phyloP scores from a whole-genome alignment of 2,113 vertebrate species.

The Poeciliopsis turrubarensis region DNA sequence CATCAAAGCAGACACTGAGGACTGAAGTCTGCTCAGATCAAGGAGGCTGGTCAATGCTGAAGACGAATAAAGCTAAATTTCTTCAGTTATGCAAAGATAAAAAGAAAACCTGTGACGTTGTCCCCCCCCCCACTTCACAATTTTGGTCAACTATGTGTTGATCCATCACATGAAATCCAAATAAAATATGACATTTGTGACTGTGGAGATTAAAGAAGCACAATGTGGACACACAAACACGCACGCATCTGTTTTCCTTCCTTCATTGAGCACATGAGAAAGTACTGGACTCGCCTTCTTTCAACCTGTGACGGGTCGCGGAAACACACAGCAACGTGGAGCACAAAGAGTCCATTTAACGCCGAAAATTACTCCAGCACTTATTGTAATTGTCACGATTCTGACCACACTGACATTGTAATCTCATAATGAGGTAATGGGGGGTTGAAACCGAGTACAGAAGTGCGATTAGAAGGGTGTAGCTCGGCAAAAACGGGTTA shows the following conservation, averaged over 20 bases:
- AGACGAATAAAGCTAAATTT: not conserved
- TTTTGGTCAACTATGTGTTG: not conserved
- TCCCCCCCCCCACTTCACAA: not conserved
- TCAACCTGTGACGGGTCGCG: slow-evolving; percentile 48
- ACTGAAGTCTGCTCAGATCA: not conserved
- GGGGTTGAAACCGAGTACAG: slow-evolving; percentile 69
- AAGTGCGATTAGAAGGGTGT: slow-evolving; percentile 66
- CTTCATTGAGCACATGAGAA: slow-evolving; percentile 18
- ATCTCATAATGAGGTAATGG: slow-evolving; percentile 79
- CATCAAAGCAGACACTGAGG: too few relatives aligned
- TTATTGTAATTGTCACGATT: slow-evolving; percentile 77
- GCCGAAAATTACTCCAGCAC: slow-evolving; percentile 68
- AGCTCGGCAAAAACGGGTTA: slow-evolving; percentile 48
- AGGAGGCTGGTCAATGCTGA: not conserved
- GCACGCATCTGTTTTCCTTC: slow-evolving; percentile 20
- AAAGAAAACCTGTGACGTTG: not conserved
- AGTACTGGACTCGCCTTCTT: slow-evolving; percentile 19
- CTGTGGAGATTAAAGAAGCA: not conserved
- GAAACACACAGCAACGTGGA: slow-evolving; percentile 36
- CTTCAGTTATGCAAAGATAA: not conserved
- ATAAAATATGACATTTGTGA: not conserved
- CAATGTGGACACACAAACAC: not conserved
- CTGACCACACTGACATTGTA: slow-evolving; percentile 73
- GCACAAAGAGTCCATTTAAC: slow-evolving; percentile 72
- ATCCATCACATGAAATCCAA: not conserved